phyloP scores from a whole-genome alignment of 2,888 invertebrate genomes.

The Malthinus seriepunctatus region DNA sequence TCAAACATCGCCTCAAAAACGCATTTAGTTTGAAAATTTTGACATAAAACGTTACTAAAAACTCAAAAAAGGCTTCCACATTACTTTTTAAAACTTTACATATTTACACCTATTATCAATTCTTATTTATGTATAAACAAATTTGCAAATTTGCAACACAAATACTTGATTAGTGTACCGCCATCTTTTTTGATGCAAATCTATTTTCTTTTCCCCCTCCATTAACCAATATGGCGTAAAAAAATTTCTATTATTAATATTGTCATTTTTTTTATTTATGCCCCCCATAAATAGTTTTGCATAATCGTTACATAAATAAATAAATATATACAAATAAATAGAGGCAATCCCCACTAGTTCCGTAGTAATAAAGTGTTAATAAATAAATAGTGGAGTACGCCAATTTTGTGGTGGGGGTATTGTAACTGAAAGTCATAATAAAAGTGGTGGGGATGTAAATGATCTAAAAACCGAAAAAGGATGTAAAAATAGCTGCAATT shows the following conservation, averaged over 20 bases:
- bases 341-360: slow-evolving; percentile 1
- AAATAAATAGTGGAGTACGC: slow-evolving; percentile 7
- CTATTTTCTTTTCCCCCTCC: slow-evolving; percentile 45
- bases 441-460: slow-evolving; percentile 41
- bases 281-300: not conserved
- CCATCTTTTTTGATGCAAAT: slow-evolving; percentile 53
- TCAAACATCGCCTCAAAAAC: not conserved
- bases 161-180: slow-evolving; percentile 51
- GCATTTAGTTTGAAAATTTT: not conserved
- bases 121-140: slow-evolving; percentile 50
- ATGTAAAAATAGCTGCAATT: slow-evolving; percentile 38
- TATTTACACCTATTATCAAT: slow-evolving; percentile 3
- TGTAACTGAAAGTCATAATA: slow-evolving; percentile 39
- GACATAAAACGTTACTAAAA: not conserved
- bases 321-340: not conserved
- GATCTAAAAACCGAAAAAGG: slow-evolving; percentile 47
- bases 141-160: slow-evolving; percentile 52
- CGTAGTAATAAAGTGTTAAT: slow-evolving; percentile 3
- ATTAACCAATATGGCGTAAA: slow-evolving; percentile 14
- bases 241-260: slow-evolving; percentile 5
- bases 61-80: not conserved
- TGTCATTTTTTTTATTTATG: not conserved
- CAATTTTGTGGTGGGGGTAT: slow-evolving; percentile 36
- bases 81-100: not conserved
- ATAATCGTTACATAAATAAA: slow-evolving; percentile 6